These are phyloP conservation scores for Lycia hirtaria DNA, from an alignment of 2,888 invertebrate genomes.

Conservation along the genomic window DNA sequence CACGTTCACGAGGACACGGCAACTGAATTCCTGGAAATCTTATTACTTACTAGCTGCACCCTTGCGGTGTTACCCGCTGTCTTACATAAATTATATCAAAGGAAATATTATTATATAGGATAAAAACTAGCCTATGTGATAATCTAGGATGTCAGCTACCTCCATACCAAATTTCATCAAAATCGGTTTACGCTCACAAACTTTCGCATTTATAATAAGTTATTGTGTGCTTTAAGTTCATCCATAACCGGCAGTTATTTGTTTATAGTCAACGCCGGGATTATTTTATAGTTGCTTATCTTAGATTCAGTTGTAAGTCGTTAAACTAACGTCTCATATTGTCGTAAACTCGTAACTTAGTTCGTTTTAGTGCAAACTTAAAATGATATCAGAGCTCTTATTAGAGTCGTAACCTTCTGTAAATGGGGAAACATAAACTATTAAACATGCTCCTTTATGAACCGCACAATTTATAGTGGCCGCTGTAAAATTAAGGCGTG, in stretches of 20 bases:
- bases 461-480: neutral
- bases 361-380: constrained; percentile 25
- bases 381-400: constrained; percentile 10
- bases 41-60: no score
- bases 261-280: constrained; percentile 2
- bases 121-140: no score
- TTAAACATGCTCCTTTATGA: constrained; percentile 9
- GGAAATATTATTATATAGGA: no score
- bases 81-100: no score
- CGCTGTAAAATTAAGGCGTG: neutral
- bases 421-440: constrained; percentile 13
- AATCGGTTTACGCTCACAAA: no score
- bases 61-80: no score
- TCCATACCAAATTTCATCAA: no score
- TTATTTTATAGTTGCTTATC: constrained; percentile 21
- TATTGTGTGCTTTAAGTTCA: no score
- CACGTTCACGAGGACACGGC: no score
- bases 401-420: constrained; percentile 20
- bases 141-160: no score
- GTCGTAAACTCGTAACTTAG: constrained; percentile 23
- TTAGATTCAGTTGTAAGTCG: constrained; percentile 12
- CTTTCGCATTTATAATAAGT: no score
- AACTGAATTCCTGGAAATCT: no score
- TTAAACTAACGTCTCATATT: constrained; percentile 7
- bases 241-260: constrained; percentile 3